Evolutionary conservation across 2,113 vertebrate genomes (phyloP), one percentile per base, ranked within the genome.

Genomic region (Bombycilla garrulus): DNA sequence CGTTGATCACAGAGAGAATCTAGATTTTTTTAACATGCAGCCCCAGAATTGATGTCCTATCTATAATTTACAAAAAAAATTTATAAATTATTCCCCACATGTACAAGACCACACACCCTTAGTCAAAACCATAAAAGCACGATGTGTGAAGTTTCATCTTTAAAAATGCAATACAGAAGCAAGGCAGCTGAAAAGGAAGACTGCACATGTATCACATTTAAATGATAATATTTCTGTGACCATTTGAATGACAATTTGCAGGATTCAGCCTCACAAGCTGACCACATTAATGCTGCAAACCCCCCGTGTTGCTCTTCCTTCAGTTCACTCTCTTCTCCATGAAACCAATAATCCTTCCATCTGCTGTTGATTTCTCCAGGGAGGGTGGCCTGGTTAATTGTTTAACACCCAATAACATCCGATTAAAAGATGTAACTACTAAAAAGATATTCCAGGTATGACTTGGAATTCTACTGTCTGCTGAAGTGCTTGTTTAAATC

Each of bases 141-240:
- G 0, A 21, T 13, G 5, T 56, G 29, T 58, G 40, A 80, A 62
- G 11, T 29, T 40, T 67, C n/a, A 16, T 19, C 47, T 42, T 79
- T 57, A 8, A 29, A 51, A 61, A 50, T 31, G 11, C 24, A 18
- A 24, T 28, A 15, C 38, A 40, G 53, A 61, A 61, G 10, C 18
- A 51, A 62, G 47, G 0, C 47, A 67, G 15, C 9, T 10, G 25
- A 40, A 86, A 51, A 29, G 5, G 22, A 51, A 79, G 69, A 5
- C 3, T 33, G 5, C 16, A 5, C 3, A 1, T 47, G 8, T 6
- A 17, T 17, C 6, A 8, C 8, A 40, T 50, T 47, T 36, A 53
- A 65, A 42, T 85, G 4, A 22, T 6, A 53, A 58, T 25, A 6
- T 57, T 45, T 57, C 25, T 50, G 40, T 45, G 12, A 58, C 25